Conservation (phyloP, 2,797 vertebrate genomes). For the Gila robusta region DNA sequence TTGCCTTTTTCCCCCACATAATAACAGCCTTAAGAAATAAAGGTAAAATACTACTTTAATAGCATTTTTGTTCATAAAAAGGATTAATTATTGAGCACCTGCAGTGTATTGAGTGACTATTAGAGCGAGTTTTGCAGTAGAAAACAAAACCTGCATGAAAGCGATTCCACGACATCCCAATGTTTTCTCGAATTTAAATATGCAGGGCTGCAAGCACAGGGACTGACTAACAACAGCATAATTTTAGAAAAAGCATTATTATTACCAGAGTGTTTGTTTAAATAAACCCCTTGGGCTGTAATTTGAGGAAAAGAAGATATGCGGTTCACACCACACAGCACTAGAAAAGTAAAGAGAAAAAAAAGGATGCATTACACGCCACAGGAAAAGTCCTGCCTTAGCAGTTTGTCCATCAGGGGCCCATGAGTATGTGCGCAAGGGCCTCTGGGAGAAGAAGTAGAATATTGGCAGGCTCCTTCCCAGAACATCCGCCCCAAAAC, state of each 20-base stretch:
- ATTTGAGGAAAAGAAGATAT: constrained; percentile 20
- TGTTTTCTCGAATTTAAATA: not conserved
- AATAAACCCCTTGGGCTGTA: constrained; percentile 39
- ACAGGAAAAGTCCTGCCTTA: constrained; percentile 8
- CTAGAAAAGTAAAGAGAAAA: not conserved
- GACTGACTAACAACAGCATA: constrained; percentile 15
- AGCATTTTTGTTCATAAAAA: constrained; percentile 8
- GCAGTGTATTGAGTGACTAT: constrained; percentile 22
- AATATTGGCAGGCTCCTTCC: constrained; percentile 16
- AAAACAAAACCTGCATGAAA: constrained; percentile 40
- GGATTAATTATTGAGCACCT: constrained; percentile 27
- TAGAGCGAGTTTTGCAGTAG: not conserved
- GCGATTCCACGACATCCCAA: not conserved
- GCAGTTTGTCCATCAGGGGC: constrained; percentile 3
- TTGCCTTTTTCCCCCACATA: not conserved
- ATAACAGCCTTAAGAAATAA: constrained; percentile 30
- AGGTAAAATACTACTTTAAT: constrained; percentile 42
- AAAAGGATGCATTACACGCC: not conserved
- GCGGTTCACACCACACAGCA: not conserved
- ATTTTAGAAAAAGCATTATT: constrained; percentile 31
- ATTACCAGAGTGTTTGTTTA: constrained; percentile 42
- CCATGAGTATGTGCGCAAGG: constrained; percentile 7
- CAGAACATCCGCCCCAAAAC: constrained; percentile 46
- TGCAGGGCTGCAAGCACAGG: not conserved
- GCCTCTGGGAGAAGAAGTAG: not conserved